Evolutionary conservation across 2,888 invertebrate genomes (phyloP).

Genomic region (Ethmia dodecea): DNA sequence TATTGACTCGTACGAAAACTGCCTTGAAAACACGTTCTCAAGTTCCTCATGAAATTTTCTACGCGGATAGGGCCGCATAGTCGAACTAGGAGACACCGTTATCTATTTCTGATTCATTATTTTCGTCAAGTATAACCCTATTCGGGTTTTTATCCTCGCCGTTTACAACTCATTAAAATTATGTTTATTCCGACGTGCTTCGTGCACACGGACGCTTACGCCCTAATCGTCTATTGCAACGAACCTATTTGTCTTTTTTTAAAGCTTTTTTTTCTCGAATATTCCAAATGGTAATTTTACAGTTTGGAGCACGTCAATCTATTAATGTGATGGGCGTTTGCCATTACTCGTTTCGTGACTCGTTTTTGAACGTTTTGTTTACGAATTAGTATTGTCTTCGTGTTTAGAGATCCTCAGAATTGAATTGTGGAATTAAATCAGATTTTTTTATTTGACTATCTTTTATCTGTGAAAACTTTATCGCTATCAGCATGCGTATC

Average conservation of each 20-base stretch:
- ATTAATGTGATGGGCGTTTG: slow-evolving; percentile 57
- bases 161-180: slow-evolving; percentile 56
- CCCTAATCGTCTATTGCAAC: slow-evolving; percentile 46
- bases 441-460: no score
- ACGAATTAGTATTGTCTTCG: slow-evolving; percentile 40
- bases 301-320: slow-evolving; percentile 74
- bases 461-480: no score
- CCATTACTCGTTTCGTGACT: slow-evolving; percentile 63
- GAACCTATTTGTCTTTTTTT: slow-evolving; percentile 41
- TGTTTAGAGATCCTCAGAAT: slow-evolving; percentile 16
- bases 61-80: no score
- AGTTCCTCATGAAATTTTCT: no score
- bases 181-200: slow-evolving; percentile 37
- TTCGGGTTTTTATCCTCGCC: slow-evolving; percentile 19
- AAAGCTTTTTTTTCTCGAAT: slow-evolving; percentile 34
- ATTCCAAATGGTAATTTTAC: slow-evolving; percentile 69
- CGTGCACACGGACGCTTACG: slow-evolving; percentile 50
- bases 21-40: no score
- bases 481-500: no score
- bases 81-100: no score
- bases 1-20: no score
- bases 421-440: no score
- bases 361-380: slow-evolving; percentile 33
- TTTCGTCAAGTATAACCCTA: slow-evolving; percentile 13
- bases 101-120: no score